Evolutionary conservation across 2,113 vertebrate genomes (phyloP).

Genomic region (Ptilorrhoa leucosticta): DNA sequence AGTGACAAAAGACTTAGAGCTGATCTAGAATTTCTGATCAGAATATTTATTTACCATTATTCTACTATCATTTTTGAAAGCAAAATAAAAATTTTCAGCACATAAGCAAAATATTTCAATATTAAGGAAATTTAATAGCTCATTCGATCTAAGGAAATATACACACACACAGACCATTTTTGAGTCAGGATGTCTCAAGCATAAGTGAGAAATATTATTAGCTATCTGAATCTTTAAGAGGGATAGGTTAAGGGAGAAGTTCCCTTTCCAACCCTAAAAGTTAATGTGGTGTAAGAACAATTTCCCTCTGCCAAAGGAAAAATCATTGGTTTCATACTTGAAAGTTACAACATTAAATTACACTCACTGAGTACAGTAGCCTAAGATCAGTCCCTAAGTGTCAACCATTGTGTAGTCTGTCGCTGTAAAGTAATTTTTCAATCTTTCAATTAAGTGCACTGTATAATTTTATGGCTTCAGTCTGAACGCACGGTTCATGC

Average conservation of each 20-base stretch:
- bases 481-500: neutral
- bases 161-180: neutral
- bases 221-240: neutral
- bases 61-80: neutral
- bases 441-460: constrained; percentile 34
- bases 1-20: neutral
- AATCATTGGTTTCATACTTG: constrained; percentile 11
- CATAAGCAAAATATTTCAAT: neutral
- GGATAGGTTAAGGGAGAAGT: neutral
- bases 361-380: neutral
- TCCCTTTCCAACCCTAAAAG: constrained; percentile 6
- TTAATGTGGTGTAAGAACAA: constrained; percentile 25
- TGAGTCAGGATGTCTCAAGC: neutral
- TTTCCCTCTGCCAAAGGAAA: neutral
- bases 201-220: neutral
- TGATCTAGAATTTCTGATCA: neutral
- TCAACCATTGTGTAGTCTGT: constrained; percentile 36
- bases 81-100: neutral
- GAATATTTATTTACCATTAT: neutral
- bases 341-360: constrained; percentile 8
- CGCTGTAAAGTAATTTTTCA: constrained; percentile 39
- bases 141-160: neutral
- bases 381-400: constrained; percentile 13
- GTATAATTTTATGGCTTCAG: constrained; percentile 34
- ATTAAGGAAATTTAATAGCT: neutral